These are phyloP conservation scores for Octodon degus DNA, from an alignment of 2,113 vertebrate genomes.

Conservation along the genomic window DNA sequence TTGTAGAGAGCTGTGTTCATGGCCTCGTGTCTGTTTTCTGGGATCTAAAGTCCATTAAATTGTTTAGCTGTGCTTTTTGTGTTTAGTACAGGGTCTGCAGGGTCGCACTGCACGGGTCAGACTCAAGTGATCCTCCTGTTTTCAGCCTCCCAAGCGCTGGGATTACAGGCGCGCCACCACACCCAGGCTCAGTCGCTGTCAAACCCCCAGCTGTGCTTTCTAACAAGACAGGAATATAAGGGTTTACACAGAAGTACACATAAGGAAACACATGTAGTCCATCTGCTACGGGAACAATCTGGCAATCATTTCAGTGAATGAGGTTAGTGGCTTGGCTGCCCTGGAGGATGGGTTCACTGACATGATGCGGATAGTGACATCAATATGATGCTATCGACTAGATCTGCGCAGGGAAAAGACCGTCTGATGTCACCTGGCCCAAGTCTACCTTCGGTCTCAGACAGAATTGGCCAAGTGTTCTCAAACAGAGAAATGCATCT, in stretches of 20 bases:
- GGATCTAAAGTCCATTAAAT: slow-evolving; percentile 62
- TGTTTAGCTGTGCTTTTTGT: not conserved
- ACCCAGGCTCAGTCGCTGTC: no score
- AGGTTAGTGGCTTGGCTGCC: not conserved
- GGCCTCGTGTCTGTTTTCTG: slow-evolving; percentile 58
- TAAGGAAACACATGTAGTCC: slow-evolving; percentile 33
- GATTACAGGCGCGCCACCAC: no score
- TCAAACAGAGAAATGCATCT: slow-evolving; percentile 22
- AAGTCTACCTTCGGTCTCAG: slow-evolving; percentile 20
- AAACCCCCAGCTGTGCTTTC: slow-evolving; percentile 11
- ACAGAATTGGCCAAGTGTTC: slow-evolving; percentile 29
- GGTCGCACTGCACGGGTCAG: no score
- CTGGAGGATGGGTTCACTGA: not conserved
- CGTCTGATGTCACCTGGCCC: not conserved
- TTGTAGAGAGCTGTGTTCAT: slow-evolving; percentile 57
- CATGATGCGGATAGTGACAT: not conserved
- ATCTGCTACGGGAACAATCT: not conserved
- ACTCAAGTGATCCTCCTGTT: no score
- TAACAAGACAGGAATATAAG: slow-evolving; percentile 63
- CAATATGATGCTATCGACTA: not conserved
- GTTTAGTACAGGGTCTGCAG: no score
- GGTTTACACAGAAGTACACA: not conserved
- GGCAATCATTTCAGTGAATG: not conserved
- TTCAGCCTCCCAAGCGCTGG: no score
- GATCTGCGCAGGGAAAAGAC: not conserved